These are phyloP conservation scores for Caenorhabditis zanzibari DNA, from an alignment of 2,888 invertebrate genomes.

Conservation along the genomic window DNA sequence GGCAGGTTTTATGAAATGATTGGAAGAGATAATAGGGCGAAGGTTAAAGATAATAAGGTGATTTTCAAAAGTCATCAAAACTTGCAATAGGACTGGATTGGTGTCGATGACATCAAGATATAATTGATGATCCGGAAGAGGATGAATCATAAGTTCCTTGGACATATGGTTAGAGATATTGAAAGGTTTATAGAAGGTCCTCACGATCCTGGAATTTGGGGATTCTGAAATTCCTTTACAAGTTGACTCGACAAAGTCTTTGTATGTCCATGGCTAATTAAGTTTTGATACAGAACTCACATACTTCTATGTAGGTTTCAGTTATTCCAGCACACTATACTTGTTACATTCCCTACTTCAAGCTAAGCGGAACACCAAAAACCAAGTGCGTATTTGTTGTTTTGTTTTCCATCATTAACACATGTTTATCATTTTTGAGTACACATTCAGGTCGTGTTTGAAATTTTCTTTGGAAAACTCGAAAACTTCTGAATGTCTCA, in stretches of 20 bases:
- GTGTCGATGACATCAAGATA: too few species aligned
- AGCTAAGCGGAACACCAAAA: neutral
- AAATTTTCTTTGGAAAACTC: neutral
- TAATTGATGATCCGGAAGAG: neutral
- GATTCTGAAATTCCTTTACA: too few species aligned
- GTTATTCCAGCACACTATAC: too few species aligned
- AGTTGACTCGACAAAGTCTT: too few species aligned
- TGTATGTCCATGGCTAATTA: too few species aligned
- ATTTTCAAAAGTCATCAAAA: neutral
- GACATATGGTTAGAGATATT: too few species aligned
- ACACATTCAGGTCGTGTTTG: neutral
- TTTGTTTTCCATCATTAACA: neutral
- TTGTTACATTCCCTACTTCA: too few species aligned
- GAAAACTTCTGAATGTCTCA: neutral
- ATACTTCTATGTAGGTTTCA: too few species aligned
- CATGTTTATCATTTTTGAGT: neutral
- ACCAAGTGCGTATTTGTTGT: slow-evolving; percentile 1
- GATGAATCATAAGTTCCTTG: too few species aligned
- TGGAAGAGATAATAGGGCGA: neutral
- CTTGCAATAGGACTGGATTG: neutral
- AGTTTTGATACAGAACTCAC: too few species aligned
- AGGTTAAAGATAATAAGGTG: neutral
- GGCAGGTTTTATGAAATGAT: neutral
- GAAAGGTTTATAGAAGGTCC: neutral
- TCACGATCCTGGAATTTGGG: too few species aligned